Base-by-base conservation (phyloP, 2,113 vertebrate species). In the Datnioides undecimradiatus region DNA sequence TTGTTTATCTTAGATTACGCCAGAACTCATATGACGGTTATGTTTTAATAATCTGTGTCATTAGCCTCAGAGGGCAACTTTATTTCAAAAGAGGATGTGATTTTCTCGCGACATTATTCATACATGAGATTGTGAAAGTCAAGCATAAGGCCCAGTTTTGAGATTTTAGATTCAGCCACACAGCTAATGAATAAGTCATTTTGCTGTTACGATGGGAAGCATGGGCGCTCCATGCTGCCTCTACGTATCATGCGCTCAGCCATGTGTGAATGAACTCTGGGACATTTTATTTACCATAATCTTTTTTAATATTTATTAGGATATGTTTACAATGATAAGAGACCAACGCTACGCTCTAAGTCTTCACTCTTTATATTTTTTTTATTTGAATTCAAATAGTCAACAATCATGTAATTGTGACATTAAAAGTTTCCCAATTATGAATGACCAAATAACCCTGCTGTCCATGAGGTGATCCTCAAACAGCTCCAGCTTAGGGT, bases 71-170 rank as follows among this genome's bases (percentile, higher is more conserved):
- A 25, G n/a, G 33, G n/a, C 23, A 27, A 33, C 16, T 52, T 38
- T 38, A 33, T 34, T 8, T 33, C n/a, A n/a, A n/a, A n/a, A n/a
- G 29, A 19, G 7, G 6, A 48, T 2, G 8, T 25, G 19, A 40
- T 40, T 8, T 68, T 19, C 14, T 33, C 4, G 21, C 19, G 34
- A 68, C 34, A 54, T 54, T 38, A 54, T 52, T 40, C 19, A 52
- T 29, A 68, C 48, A 40, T 54, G 14, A 68, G 66, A 67, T n/a
- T 66, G 43, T 17, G 8, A 51, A 67, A 46, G n/a, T 51, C n/a
- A 36, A 48, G 36, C 23, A 21, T 19, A 49, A n/a, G 31, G 6
- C 7, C 38, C 31, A 36, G 21, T 68, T 6, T 54, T 27, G 40
- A 33, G 16, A 40, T 25, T 38, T 40, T 34, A 54, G n/a, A n/a